A percentile compares a stretch with the other conserved stretches of the same genome.
These are phyloP conservation scores for Arrhopalites spinosus DNA, from an alignment of 2,888 invertebrate species.

Conservation along the genomic window DNA sequence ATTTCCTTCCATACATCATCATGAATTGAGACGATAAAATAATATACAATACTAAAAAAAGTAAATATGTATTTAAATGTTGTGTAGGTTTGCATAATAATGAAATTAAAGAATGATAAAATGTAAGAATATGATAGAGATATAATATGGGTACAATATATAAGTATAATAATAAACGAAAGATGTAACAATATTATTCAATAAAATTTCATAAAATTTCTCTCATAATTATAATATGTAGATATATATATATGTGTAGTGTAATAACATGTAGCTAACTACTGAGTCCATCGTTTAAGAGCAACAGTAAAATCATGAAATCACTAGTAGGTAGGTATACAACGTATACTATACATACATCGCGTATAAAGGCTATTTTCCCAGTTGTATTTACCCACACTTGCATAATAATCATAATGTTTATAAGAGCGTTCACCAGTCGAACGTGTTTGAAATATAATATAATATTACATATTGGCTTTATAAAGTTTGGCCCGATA, in stretches of 20 bases:
- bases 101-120: neutral
- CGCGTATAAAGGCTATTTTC: too few relatives aligned
- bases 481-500: constrained; percentile 24
- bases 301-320: constrained; percentile 1
- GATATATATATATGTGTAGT: too few relatives aligned
- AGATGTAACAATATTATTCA: neutral
- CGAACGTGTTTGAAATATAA: neutral
- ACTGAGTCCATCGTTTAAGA: constrained; percentile 9
- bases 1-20: too few relatives aligned
- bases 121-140: neutral
- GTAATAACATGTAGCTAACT: neutral
- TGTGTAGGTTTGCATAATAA: neutral
- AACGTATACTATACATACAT: neutral
- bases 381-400: too few relatives aligned
- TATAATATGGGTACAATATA: neutral
- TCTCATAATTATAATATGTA: too few relatives aligned
- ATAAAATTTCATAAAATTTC: neutral
- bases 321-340: too few relatives aligned
- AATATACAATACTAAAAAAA: neutral
- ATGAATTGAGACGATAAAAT: too few relatives aligned
- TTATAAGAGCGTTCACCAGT: neutral
- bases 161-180: neutral
- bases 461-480: constrained; percentile 2
- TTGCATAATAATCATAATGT: neutral
- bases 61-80: neutral